Base-by-base conservation (phyloP, 1,140 invertebrate species). In the Papilio dardanus region DNA sequence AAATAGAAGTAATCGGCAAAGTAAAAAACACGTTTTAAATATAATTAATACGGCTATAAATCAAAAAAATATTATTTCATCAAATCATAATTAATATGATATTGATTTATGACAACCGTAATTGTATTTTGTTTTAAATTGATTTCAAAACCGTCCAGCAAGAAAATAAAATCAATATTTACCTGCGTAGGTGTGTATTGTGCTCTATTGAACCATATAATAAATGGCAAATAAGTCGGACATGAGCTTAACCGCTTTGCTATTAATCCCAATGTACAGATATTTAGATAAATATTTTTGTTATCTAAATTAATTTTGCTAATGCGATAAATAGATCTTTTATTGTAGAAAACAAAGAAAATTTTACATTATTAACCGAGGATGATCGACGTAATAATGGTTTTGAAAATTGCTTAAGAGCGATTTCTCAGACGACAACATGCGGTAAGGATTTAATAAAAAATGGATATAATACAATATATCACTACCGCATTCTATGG, bases 71-170 rank as follows among this genome's bases (percentile, higher is more conserved):
- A 62, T 62, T 14, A 62, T 62, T 62, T 30, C 10, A 30, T 54
- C 21, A 8, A 10, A 54, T 24, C 21, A 28, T 8, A 24, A 24
- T 54, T 24, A 37, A 37, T 37, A 37, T 37, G 35, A 37, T 37
- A 46, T 46, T 16, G 42, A 46, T 46, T 46, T 46, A 30, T 62
- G 54, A 62, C 54, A 62, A 62, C 24, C 30, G 24, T 62, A 62
- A 62, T 28, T 62, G 21, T 62, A 24, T 62, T 62, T 62, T 62
- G 54, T 62, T 62, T 62, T 62, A 62, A 62, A 62, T 14, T 58
- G 54, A 58, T 62, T 62, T 28, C 12, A 62, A 62, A 28, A 28
- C 54, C 7, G 54, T 12, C 54, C 54, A 46, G 24, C 21, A 62
- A 28, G 24, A 14, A 62, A 62, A 62, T 62, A 62, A 62, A 62